Conservation (phyloP, 64 coral and sea anemone genomes). For the Montipora capricornis region DNA sequence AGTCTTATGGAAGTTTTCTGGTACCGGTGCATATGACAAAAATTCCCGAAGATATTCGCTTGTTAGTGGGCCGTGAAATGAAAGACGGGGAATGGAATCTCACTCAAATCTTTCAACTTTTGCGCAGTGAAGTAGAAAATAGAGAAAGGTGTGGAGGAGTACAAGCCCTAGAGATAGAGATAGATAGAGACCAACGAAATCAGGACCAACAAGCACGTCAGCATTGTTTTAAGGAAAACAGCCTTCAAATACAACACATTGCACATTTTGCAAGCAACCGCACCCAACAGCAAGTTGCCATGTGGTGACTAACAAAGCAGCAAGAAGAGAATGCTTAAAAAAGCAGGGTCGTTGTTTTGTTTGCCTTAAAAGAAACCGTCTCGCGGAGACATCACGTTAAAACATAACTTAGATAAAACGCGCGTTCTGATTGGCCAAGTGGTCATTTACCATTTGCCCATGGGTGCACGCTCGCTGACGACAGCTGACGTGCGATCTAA, state of each 20-base stretch:
- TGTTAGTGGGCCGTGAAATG: conserved; percentile 47
- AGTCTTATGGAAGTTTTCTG: conserved; percentile 50
- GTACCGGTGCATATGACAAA: conserved; percentile 51
- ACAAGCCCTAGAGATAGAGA: neutral
- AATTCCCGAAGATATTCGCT: neutral
- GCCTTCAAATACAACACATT: conserved; percentile 10
- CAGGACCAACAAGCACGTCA: neutral
- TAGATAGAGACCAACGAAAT: neutral
- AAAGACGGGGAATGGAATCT: conserved; percentile 50
- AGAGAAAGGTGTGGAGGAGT: neutral
- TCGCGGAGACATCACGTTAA: conserved; percentile 45
- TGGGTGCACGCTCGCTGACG: no score
- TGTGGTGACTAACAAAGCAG: conserved; percentile 26
- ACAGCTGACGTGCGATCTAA: no score
- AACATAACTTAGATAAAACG: no score
- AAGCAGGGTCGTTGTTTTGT: conserved; percentile 54
- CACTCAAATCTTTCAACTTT: neutral
- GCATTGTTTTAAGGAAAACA: neutral
- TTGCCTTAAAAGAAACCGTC: neutral
- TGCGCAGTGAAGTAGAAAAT: neutral
- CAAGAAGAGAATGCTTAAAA: neutral
- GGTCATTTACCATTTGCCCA: no score
- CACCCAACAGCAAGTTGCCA: conserved; percentile 29
- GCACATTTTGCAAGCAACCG: neutral
- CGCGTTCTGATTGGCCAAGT: no score